Evolutionary conservation across 2,797 vertebrate species (phyloP).

Genomic region (Pseudocheirus occidentalis): DNA sequence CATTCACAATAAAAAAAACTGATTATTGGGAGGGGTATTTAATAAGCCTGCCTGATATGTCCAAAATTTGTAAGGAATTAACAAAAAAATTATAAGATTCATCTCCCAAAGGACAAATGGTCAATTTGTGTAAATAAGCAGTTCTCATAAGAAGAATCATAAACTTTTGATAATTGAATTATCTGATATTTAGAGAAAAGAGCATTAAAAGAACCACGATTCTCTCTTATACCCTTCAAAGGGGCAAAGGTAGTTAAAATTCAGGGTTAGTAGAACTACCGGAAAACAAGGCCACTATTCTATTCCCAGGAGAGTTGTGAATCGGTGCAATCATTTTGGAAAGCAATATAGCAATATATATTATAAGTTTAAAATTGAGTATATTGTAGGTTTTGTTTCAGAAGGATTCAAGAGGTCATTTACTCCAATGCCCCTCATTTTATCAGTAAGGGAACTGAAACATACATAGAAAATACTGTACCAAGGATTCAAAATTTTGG

Average conservation of each 20-base stretch:
- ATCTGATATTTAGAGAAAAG: neutral
- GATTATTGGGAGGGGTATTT: neutral
- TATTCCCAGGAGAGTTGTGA: neutral
- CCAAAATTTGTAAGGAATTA: neutral
- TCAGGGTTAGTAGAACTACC: neutral
- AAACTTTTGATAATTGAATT: neutral
- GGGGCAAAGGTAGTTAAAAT: neutral
- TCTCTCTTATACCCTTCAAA: neutral
- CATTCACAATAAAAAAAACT: neutral
- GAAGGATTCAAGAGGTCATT: neutral
- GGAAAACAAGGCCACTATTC: neutral
- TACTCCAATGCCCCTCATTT: neutral
- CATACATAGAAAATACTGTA: neutral
- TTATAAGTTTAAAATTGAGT: neutral
- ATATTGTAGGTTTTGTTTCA: neutral
- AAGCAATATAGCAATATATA: neutral
- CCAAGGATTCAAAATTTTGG: neutral
- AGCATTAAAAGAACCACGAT: neutral
- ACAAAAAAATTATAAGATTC: neutral
- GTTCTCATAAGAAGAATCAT: neutral
- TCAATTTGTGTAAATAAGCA: neutral
- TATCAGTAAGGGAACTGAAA: neutral
- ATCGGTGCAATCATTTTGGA: neutral
- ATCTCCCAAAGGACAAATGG: neutral
- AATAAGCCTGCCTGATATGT: neutral